These are phyloP conservation scores for Apteryx owenii DNA, from an alignment of 2,113 vertebrate species.

Conservation along the genomic window DNA sequence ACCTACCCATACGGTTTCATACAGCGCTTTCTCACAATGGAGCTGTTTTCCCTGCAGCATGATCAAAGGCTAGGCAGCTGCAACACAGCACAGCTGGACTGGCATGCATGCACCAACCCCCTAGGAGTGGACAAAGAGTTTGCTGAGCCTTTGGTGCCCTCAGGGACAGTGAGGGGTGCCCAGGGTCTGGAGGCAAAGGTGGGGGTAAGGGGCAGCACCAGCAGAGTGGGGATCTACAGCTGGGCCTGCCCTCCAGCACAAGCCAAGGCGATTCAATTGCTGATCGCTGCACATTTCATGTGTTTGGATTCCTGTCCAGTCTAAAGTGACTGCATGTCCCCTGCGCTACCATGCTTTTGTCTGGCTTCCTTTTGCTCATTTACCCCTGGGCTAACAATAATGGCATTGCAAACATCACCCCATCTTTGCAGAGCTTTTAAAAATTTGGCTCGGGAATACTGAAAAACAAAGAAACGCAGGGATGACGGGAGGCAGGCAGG, in stretches of 20 bases:
- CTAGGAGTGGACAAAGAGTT: rapidly evolving
- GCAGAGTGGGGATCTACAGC: neutral
- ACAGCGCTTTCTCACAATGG: neutral
- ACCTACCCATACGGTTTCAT: neutral
- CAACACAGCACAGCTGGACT: rapidly evolving
- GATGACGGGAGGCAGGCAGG: neutral
- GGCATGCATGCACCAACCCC: neutral
- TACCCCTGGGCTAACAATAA: neutral
- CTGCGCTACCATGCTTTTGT: neutral
- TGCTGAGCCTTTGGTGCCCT: neutral
- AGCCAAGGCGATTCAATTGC: rapidly evolving
- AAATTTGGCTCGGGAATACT: neutral
- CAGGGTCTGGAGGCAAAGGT: neutral
- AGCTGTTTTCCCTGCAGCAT: neutral
- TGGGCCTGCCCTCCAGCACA: neutral
- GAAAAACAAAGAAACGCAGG: neutral
- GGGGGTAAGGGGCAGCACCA: neutral
- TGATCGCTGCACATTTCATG: neutral
- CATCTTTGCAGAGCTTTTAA: neutral
- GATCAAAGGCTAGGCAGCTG: neutral
- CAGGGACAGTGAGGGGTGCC: too few species aligned
- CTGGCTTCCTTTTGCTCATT: neutral
- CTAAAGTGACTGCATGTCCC: neutral
- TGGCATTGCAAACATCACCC: neutral
- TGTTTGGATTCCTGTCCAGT: neutral